Base-by-base conservation (phyloP, 2,113 vertebrate genomes). In the Aix galericulata region DNA sequence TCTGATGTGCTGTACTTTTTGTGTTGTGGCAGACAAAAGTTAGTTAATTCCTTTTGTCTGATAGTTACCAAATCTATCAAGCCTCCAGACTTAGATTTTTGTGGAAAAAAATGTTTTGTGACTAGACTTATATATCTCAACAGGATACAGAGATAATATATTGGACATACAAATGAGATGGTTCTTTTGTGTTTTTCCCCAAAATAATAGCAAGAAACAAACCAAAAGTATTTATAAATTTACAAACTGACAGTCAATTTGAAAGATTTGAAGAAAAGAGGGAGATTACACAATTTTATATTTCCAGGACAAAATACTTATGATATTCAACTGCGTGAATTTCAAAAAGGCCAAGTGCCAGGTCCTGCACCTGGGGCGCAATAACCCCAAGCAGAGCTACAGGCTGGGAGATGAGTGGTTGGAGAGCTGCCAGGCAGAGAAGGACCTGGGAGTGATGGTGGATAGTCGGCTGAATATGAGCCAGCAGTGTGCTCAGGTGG, bases 121-220 rank as follows among this genome's bases (percentile, higher is more conserved):
- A n/a, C 17, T 62, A 50, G 25, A 29, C 3, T 40, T 40, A 53
- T 48, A 3, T 0, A 0, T 36, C 44, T 74, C 60, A 71, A 46
- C 44, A 44, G 20, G 22, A 20, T 69, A 18, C 16, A 53, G 38
- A 42, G 18, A 32, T 32, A 74, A 84, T 58, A 32, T 2, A 62
- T 34, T 7, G 6, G 10, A 81, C 17, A n/a, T 13, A n/a, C 16
- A 21, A 3, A 23, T 29, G 20, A 82, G 34, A 56, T 10, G 15
- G 8, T 27, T 62, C 1, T 42, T 36, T 55, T 68, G 3, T 53
- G n/a, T 3, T 86, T 80, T 86, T 73, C 29, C 59, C 6, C 13
- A 9, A 67, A 62, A n/a, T 4, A 72, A 18, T 5, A 68, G 38
- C 4, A 77, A 17, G 25, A 48, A 13, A 34, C 36, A 73, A 58